Percentiles rank a stretch among this genome's conserved stretches.
Evolutionary conservation across 2,113 vertebrate genomes (phyloP).

Genomic region (Nicator chloris): DNA sequence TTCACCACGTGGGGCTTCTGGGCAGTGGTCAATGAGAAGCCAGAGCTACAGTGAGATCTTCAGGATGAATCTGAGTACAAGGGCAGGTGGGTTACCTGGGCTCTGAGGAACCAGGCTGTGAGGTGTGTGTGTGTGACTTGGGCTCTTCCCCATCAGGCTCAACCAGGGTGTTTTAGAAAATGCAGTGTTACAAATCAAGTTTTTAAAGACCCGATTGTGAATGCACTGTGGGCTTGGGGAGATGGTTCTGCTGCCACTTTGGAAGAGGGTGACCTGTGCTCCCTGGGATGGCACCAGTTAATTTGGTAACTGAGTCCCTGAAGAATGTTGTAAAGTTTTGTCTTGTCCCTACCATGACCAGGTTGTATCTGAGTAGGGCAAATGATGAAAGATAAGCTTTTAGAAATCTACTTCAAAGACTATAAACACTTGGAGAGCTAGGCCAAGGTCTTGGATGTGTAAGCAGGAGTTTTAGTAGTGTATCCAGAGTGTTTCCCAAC

Average conservation of each 20-base stretch:
- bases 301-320: neutral
- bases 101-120: neutral
- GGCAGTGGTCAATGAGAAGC: neutral
- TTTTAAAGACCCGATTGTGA: neutral
- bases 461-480: neutral
- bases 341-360: neutral
- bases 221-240: neutral
- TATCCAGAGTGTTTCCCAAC: neutral
- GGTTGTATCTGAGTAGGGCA: neutral
- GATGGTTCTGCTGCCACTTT: neutral
- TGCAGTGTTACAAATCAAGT: fast-evolving
- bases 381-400: neutral
- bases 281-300: neutral
- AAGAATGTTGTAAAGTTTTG: neutral
- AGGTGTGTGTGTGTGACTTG: neutral
- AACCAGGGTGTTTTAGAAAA: neutral
- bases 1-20: fast-evolving
- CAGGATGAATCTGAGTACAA: neutral
- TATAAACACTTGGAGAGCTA: neutral
- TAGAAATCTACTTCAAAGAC: neutral
- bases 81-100: neutral
- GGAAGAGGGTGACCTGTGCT: neutral
- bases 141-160: neutral
- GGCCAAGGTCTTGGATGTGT: neutral
- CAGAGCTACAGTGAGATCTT: neutral